phyloP scores from a whole-genome alignment of 2,888 invertebrate genomes.

The Toxonevra muliebris region DNA sequence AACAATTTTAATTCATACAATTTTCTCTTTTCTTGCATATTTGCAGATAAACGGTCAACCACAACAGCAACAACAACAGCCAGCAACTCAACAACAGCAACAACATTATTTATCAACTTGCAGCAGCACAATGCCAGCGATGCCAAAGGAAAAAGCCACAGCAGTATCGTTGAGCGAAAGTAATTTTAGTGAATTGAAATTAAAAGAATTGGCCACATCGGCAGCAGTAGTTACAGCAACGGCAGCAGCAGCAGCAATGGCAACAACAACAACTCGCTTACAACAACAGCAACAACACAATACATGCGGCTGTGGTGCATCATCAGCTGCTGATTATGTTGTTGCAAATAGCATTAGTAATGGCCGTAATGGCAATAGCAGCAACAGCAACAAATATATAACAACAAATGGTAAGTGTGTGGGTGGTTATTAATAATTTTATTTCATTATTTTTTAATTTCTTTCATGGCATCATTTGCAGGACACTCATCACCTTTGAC shows the following conservation, averaged over 20 bases:
- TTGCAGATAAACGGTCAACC: slow-evolving; percentile 55
- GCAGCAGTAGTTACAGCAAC: slow-evolving; percentile 28
- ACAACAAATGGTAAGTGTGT: slow-evolving; percentile 51
- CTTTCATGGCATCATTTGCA: slow-evolving; percentile 30
- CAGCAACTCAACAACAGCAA: slow-evolving; percentile 40
- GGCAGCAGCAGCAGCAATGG: slow-evolving; percentile 44
- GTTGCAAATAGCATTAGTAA: slow-evolving; percentile 1
- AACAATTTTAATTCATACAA: slow-evolving; percentile 7
- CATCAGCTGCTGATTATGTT: slow-evolving; percentile 40
- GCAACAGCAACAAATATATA: slow-evolving; percentile 49
- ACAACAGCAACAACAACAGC: slow-evolving; percentile 35
- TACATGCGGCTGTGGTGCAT: slow-evolving; percentile 48
- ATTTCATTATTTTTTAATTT: slow-evolving; percentile 7
- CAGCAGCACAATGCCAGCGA: slow-evolving; percentile 63
- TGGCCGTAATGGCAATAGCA: slow-evolving; percentile 34
- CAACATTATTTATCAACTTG: slow-evolving; percentile 43
- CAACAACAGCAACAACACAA: slow-evolving; percentile 43
- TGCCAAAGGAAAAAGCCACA: slow-evolving; percentile 64
- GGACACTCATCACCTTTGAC: slow-evolving; percentile 58
- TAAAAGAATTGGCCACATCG: slow-evolving; percentile 52
- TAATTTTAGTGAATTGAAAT: slow-evolving; percentile 57
- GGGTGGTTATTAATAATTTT: not conserved
- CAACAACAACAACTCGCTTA: slow-evolving; percentile 41
- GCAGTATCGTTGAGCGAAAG: slow-evolving; percentile 60
- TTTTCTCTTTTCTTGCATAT: slow-evolving; percentile 16